Base-by-base conservation (phyloP, 2,113 vertebrate genomes). In the Nycticebus coucang region DNA sequence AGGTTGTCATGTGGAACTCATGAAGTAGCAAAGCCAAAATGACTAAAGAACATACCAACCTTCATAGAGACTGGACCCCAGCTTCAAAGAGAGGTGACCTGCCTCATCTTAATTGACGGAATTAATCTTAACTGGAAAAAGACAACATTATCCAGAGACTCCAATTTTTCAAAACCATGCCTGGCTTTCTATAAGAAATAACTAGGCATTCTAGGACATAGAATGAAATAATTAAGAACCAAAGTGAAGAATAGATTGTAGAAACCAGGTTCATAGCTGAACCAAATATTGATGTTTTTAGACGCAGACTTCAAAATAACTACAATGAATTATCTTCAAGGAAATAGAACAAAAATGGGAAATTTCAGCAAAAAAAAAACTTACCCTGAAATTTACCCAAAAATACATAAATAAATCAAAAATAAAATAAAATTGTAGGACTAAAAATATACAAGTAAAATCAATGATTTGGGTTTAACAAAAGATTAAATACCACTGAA, bases 221-320 rank as follows among this genome's bases (percentile, higher is more conserved):
- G 26, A 92, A 87, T 50, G 14, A 96, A 86, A 80, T 66, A 45
- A 28, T 9, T 74, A 75, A 90, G 50, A 87, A 62, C 7, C 85
- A 94, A 89, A 91, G 71, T 71, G 87, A 96, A 84, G 57, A 79
- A 74, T 66, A 91, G 45, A 74, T 88, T 33, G 50, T 12, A 89
- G 79, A 57, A 93, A 93, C 4, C 4, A 89, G 79, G 68, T 71
- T 96, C 66, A 89, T 21, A 77, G 45, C 18, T 87, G 26, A 95
- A 79, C 57, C 15, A 92, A 92, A 89, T 78, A 89, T 33, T 82
- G 35, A 55, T 86, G 72, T 94, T 89, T 89, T 92, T 45, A 95
- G 68, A 78, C 8, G 64, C 0, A 83, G 41, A 82, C 37, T 90
- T 95, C 84, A 95, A 93, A 91, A 64, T 82, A 92, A 64, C 80